Conservation (phyloP, 2,113 vertebrate genomes). For the Alethe diademata region DNA sequence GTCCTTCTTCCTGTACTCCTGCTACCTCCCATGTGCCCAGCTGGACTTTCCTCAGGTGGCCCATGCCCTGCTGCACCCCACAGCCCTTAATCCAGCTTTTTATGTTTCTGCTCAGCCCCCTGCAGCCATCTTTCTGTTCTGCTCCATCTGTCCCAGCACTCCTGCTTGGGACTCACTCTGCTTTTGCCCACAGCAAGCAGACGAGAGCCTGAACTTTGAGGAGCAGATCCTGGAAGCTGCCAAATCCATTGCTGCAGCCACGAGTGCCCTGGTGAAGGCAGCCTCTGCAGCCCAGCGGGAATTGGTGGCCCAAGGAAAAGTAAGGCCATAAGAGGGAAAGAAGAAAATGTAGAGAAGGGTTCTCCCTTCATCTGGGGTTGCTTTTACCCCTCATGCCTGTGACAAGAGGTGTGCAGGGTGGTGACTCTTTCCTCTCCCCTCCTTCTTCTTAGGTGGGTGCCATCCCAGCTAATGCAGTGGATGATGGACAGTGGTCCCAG, state of each 20-base stretch:
- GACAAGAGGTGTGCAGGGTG: rapidly evolving
- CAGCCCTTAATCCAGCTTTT: not conserved
- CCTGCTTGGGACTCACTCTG: not conserved
- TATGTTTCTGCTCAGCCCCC: not conserved
- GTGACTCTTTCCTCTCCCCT: not conserved
- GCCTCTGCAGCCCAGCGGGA: constrained; percentile 96
- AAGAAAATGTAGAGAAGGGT: not conserved
- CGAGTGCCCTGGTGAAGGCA: constrained; percentile 95
- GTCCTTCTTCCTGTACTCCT: not conserved
- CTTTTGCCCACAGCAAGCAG: constrained; percentile 83
- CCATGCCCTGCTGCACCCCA: not conserved
- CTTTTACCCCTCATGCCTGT: rapidly evolving
- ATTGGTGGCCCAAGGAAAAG: constrained; percentile 97
- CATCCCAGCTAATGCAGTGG: constrained; percentile 90
- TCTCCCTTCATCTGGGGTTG: not conserved
- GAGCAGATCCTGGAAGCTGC: constrained; percentile 98
- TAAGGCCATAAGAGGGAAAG: constrained; percentile 1
- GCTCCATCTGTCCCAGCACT: not conserved
- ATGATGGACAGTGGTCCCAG: constrained; percentile 98
- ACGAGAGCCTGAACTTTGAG: constrained; percentile 97
- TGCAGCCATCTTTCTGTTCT: not conserved
- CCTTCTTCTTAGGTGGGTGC: constrained; percentile 84
- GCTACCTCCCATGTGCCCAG: not conserved
- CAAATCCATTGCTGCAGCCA: constrained; percentile 96
- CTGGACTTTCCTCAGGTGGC: not conserved